phyloP scores from a whole-genome alignment of 2,113 vertebrate genomes.

The Corythoichthys intestinalis region DNA sequence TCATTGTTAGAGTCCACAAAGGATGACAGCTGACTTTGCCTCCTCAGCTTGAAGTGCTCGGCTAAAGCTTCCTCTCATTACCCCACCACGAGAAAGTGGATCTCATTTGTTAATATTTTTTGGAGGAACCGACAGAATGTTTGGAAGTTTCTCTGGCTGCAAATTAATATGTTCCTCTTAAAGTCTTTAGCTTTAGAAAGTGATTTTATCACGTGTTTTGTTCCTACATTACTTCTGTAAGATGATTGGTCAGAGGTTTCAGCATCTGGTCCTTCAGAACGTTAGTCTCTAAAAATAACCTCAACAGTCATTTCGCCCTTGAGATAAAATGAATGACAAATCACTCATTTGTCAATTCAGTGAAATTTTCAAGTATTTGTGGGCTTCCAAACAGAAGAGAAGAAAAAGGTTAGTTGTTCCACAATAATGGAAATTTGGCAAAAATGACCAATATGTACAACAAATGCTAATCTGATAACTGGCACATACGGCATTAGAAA shows the following conservation, averaged over 20 bases:
- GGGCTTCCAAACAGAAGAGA: not conserved
- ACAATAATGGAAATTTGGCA: no score
- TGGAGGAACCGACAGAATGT: conserved; percentile 26
- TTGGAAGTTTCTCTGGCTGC: conserved; percentile 43
- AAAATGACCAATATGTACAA: no score
- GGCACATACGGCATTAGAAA: no score
- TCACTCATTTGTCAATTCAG: conserved; percentile 17
- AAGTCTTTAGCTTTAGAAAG: conserved; percentile 21
- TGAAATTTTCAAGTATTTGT: not conserved
- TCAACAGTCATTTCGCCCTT: conserved; percentile 6
- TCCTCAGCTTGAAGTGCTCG: conserved; percentile 60
- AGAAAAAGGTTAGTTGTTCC: not conserved
- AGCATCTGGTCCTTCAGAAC: conserved; percentile 22
- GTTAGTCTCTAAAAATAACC: conserved; percentile 12
- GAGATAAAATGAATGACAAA: conserved; percentile 12
- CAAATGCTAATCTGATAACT: no score
- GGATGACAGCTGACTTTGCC: conserved; percentile 65
- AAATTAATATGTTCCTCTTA: conserved; percentile 44
- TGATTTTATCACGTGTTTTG: conserved; percentile 16
- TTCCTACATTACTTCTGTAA: conserved; percentile 19
- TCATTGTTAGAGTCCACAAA: conserved; percentile 65
- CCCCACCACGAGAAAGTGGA: conserved; percentile 48
- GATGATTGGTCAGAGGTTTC: conserved; percentile 35
- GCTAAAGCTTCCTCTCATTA: conserved; percentile 65
- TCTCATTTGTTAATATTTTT: conserved; percentile 64